These are phyloP conservation scores for Rostratula benghalensis DNA, from an alignment of 2,113 vertebrate species.

Conservation along the genomic window DNA sequence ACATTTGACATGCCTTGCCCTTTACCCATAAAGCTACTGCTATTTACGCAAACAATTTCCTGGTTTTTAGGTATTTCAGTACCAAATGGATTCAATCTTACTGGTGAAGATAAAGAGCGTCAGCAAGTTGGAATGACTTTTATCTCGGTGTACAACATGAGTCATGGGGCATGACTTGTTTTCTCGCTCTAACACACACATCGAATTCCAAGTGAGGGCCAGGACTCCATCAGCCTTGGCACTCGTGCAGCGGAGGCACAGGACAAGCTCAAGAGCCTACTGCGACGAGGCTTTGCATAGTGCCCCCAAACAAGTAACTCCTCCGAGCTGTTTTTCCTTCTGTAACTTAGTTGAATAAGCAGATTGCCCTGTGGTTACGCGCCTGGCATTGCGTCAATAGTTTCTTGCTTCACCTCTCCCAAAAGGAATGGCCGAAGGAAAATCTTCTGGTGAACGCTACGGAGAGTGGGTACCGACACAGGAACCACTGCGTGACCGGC, in stretches of 20 bases:
- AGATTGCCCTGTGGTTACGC: background rate
- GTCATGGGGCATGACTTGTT: background rate
- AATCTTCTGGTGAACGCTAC: accelerated
- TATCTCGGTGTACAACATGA: background rate
- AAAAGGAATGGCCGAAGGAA: background rate
- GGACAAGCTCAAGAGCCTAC: accelerated
- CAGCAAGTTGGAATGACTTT: background rate
- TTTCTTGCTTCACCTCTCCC: background rate
- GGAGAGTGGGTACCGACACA: accelerated
- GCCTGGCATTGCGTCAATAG: background rate
- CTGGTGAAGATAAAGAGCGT: background rate
- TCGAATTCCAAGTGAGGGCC: background rate
- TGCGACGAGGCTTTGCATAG: background rate
- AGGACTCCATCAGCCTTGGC: background rate
- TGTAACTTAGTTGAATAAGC: accelerated
- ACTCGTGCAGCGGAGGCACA: accelerated
- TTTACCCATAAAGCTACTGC: background rate
- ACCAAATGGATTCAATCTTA: background rate
- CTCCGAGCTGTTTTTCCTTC: background rate
- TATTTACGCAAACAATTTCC: background rate
- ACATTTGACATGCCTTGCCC: background rate
- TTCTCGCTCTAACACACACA: background rate
- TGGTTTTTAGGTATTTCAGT: background rate
- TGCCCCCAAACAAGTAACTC: background rate
- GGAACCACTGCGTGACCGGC: accelerated